Percentiles rank a stretch among this genome's conserved stretches.
Conservation (phyloP, 2,888 invertebrate species). For the Linyphia triangularis region DNA sequence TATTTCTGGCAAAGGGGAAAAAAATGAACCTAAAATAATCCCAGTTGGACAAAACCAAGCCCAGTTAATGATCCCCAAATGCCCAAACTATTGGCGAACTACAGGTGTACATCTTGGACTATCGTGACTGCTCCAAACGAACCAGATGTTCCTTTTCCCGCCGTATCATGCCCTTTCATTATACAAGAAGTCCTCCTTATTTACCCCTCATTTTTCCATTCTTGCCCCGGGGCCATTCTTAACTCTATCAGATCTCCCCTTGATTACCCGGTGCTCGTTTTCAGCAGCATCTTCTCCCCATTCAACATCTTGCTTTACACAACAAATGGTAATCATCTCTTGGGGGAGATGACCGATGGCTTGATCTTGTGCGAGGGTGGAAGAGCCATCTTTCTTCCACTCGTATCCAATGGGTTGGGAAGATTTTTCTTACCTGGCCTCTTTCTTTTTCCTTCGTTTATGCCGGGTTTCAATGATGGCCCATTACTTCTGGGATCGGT, state of each 20-base stretch:
- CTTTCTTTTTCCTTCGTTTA: neutral
- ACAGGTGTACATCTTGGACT: neutral
- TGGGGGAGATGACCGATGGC: conserved; percentile 67
- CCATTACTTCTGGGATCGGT: conserved; percentile 17
- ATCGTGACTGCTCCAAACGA: conserved; percentile 57
- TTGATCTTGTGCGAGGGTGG: conserved; percentile 37
- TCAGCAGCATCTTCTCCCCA: conserved; percentile 37
- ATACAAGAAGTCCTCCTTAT: conserved; percentile 45
- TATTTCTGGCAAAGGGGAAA: neutral
- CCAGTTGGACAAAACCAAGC: no score
- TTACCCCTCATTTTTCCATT: conserved; percentile 60
- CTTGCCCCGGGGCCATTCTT: conserved; percentile 41
- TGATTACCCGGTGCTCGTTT: conserved; percentile 39
- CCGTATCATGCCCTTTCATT: conserved; percentile 72
- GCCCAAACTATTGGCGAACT: neutral
- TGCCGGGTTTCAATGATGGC: conserved; percentile 32
- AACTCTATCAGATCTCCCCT: conserved; percentile 62
- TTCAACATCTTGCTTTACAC: conserved; percentile 67
- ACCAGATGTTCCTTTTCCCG: conserved; percentile 66
- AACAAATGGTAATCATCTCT: conserved; percentile 71
- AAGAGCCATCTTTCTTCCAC: conserved; percentile 29
- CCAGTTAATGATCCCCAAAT: no score
- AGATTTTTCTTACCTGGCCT: neutral
- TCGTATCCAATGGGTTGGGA: conserved; percentile 24
- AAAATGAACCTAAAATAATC: no score